Percentiles rank a stretch among this genome's conserved stretches.
phyloP scores from a whole-genome alignment of 2,113 vertebrate species.

The Centropristis striata region DNA sequence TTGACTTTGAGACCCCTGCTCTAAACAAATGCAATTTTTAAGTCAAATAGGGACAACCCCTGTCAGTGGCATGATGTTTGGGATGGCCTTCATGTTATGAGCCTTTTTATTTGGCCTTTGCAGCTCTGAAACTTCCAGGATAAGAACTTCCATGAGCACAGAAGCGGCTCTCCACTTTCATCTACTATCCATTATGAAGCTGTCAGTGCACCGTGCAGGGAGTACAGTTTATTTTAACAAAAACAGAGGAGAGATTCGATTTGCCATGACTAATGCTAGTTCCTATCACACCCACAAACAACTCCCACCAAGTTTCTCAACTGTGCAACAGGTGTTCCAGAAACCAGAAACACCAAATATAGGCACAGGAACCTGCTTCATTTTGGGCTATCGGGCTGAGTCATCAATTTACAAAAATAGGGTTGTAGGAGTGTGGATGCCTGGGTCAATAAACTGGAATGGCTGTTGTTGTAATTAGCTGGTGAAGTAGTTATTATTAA shows the following conservation, averaged over 20 bases:
- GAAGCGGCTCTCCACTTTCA: slow-evolving; percentile 14
- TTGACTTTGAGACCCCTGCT: too few species aligned
- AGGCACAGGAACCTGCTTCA: background rate
- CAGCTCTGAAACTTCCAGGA: slow-evolving; percentile 24
- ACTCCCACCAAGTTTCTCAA: slow-evolving; percentile 21
- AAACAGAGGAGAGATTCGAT: slow-evolving; percentile 32
- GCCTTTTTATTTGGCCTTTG: slow-evolving; percentile 19
- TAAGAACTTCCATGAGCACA: slow-evolving; percentile 11
- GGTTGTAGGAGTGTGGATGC: background rate
- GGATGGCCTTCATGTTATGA: slow-evolving; percentile 32
- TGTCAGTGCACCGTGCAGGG: slow-evolving; percentile 32
- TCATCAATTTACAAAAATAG: background rate
- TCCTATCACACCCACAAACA: slow-evolving; percentile 36
- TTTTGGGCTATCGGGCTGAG: background rate
- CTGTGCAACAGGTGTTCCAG: slow-evolving; percentile 29
- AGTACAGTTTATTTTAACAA: slow-evolving; percentile 25
- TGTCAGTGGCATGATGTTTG: slow-evolving; percentile 10
- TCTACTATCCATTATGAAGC: slow-evolving; percentile 43
- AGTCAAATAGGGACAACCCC: slow-evolving; percentile 23
- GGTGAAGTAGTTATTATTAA: background rate
- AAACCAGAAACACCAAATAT: slow-evolving; percentile 23
- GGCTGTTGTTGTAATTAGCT: background rate
- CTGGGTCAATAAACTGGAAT: background rate
- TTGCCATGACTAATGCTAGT: slow-evolving; percentile 30
- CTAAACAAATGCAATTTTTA: too few species aligned